Base-by-base conservation (phyloP, 2,888 invertebrate species). In the Caenorhabditis becei region DNA sequence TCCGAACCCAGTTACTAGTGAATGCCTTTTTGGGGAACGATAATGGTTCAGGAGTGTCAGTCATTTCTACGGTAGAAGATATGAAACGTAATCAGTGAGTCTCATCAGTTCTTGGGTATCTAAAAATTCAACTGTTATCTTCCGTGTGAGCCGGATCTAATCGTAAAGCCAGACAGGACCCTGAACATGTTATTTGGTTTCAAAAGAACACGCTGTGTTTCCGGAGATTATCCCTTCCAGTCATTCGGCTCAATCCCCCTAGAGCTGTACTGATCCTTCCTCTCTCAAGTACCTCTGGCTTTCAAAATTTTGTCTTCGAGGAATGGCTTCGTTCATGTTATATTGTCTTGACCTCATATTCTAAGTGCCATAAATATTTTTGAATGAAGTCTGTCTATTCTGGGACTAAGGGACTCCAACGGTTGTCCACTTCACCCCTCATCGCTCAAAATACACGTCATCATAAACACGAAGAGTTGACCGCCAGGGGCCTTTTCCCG, bases 361-460 rank as follows among this genome's bases (percentile, higher is more conserved):
- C n/a, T 28, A 54, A 23, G 10, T 16, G 41, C 41, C 16, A 41
- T 41, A 41, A 41, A 5, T 11, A 41, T 41, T 41, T 35, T 35
- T 10, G 35, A 10, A 10, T 41, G 41, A 41, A 66, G 37, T 14
- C 20, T 20, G 37, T 14, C 49, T 70, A 61, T 70, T 70, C 69
- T 61, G 51, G 23, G 51, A 10, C 10, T 8, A 35, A 35, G 35
- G 67, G 18, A 28, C 47, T 11, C 66, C 56, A 44, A 59, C 58
- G 69, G 59, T 61, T 59, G 59, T 26, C 59, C 59, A 70, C 59
- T 70, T 61, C 24, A 18, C 53, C 32, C n/a, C 10, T 37, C 23
- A 56, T 41, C 41, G 41, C 41, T 54, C 28, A 70, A 70, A 70
- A 70, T 70, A 61, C 51, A 70, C 70, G 70, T 70, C 70, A 70